phyloP scores from a whole-genome alignment of 2,797 vertebrate genomes.

The Diplodus sargus region DNA sequence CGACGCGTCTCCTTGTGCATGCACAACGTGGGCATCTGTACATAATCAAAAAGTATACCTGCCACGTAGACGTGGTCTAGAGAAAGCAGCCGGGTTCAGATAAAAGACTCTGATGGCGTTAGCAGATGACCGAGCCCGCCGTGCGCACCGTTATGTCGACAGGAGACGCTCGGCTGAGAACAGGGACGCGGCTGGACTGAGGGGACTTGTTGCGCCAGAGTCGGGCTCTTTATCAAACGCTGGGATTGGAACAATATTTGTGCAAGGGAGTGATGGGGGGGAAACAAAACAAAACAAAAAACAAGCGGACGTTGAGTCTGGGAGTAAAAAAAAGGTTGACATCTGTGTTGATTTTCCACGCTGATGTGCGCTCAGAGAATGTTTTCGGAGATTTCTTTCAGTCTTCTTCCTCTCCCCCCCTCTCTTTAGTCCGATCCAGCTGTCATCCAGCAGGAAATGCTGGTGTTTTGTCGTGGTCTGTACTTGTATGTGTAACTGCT shows the following conservation, averaged over 20 bases:
- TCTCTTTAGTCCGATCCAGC: neutral
- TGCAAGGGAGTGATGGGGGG: slow-evolving; percentile 50
- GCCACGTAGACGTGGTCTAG: slow-evolving; percentile 78
- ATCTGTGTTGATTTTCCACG: slow-evolving; percentile 71
- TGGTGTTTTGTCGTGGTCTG: slow-evolving; percentile 7
- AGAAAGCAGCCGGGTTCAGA: slow-evolving; percentile 48
- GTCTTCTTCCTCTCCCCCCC: neutral
- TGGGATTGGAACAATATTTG: slow-evolving; percentile 52
- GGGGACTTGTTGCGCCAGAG: slow-evolving; percentile 69
- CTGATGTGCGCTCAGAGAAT: slow-evolving; percentile 44
- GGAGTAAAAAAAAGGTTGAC: slow-evolving; percentile 50
- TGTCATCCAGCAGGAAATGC: slow-evolving; percentile 15
- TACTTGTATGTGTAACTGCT: neutral
- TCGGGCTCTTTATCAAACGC: slow-evolving; percentile 51
- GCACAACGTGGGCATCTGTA: slow-evolving; percentile 54
- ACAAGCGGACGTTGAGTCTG: slow-evolving; percentile 40
- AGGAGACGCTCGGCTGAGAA: slow-evolving; percentile 41
- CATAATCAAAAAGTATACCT: slow-evolving; percentile 71
- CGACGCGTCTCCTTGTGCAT: neutral
- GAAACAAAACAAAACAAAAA: neutral
- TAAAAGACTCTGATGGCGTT: slow-evolving; percentile 60
- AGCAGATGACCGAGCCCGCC: slow-evolving; percentile 57
- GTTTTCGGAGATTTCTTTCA: slow-evolving; percentile 29
- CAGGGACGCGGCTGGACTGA: slow-evolving; percentile 43
- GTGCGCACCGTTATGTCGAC: slow-evolving; percentile 65